Evolutionary conservation across 1,140 invertebrate genomes (phyloP).

Genomic region (Mylabris phalerata): DNA sequence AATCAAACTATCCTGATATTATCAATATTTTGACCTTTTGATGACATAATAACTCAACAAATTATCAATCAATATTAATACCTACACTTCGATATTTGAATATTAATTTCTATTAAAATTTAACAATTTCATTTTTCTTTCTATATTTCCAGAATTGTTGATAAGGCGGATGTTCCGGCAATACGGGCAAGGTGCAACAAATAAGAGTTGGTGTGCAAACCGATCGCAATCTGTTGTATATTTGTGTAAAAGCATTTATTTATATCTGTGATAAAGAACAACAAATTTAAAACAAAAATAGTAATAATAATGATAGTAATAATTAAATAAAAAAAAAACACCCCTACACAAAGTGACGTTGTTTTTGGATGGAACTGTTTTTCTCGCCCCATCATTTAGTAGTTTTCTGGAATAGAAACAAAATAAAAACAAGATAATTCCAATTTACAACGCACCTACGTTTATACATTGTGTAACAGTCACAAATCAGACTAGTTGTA

Average conservation of each 20-base stretch:
- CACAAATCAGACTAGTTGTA: conserved; percentile 23
- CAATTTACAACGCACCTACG: conserved; percentile 28
- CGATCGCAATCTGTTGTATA: conserved; percentile 39
- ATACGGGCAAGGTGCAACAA: conserved; percentile 37
- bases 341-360: neutral
- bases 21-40: neutral
- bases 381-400: neutral
- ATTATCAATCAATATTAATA: conserved; percentile 3
- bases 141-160: conserved; percentile 8
- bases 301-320: too few species aligned
- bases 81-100: too few species aligned
- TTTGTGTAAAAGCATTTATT: conserved; percentile 53
- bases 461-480: conserved; percentile 34
- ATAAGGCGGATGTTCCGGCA: neutral
- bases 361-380: conserved; percentile 18
- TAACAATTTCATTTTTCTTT: neutral
- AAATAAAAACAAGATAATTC: too few species aligned
- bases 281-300: conserved; percentile 23
- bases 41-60: conserved; percentile 20
- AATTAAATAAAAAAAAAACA: too few species aligned
- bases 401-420: conserved; percentile 22
- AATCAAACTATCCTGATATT: conserved; percentile 6
- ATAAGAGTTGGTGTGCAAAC: conserved; percentile 18
- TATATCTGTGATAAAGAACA: conserved; percentile 56
- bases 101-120: too few species aligned